Evolutionary conservation across 2,888 invertebrate species (phyloP).

Genomic region (Pammene fasciana): DNA sequence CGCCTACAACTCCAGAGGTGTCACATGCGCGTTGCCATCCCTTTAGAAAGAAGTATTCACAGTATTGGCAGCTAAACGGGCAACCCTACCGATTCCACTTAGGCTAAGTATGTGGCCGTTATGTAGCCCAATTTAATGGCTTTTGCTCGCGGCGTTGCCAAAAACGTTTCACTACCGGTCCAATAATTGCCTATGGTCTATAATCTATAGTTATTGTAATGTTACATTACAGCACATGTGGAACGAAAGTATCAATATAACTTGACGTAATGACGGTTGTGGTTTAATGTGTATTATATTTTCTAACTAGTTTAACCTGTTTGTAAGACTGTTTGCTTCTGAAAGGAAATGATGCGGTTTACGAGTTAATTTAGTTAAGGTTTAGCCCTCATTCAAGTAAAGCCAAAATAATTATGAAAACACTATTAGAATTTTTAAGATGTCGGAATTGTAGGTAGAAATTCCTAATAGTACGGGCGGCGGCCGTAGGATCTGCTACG

Average conservation of each 20-base stretch:
- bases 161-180: slow-evolving; percentile 22
- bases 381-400: background rate
- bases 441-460: no score
- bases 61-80: no score
- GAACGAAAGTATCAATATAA: slow-evolving; percentile 7
- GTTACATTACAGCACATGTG: slow-evolving; percentile 12
- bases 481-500: no score
- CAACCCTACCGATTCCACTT: background rate
- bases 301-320: background rate
- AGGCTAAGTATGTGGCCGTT: background rate
- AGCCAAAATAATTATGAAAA: no score
- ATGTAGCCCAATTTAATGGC: background rate
- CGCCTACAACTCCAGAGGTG: no score
- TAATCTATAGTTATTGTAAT: slow-evolving; percentile 22
- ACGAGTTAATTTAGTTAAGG: background rate
- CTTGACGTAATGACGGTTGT: background rate
- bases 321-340: background rate
- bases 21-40: no score
- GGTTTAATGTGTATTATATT: slow-evolving; percentile 7
- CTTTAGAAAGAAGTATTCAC: no score
- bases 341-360: background rate
- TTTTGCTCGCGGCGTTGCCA: slow-evolving; percentile 27
- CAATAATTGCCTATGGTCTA: slow-evolving; percentile 22
- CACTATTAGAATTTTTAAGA: no score
- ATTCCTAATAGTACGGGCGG: no score